These are phyloP conservation scores for Cryptus armator DNA, from an alignment of 2,888 invertebrate species.

Conservation along the genomic window DNA sequence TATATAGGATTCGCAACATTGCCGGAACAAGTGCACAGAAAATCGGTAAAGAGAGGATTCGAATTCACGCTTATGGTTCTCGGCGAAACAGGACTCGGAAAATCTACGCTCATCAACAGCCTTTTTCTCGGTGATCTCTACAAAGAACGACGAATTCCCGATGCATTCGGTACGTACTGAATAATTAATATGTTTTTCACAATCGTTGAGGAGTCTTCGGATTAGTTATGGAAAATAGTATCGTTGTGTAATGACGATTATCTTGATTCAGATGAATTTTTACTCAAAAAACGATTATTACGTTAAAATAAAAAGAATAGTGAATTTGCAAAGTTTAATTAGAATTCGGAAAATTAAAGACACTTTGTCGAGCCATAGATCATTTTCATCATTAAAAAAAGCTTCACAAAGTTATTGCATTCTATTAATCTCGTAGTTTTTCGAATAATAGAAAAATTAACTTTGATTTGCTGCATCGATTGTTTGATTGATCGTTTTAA, in stretches of 20 bases:
- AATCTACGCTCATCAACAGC: slow-evolving; percentile 97
- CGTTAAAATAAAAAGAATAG: too few species aligned
- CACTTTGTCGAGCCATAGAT: too few species aligned
- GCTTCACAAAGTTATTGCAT: background rate
- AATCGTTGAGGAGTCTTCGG: background rate
- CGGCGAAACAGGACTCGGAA: slow-evolving; percentile 97
- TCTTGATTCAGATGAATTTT: too few species aligned
- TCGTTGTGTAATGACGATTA: background rate
- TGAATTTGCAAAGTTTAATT: too few species aligned
- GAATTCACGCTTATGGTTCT: slow-evolving; percentile 99
- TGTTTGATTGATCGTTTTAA: background rate
- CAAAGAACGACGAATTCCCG: slow-evolving; percentile 92
- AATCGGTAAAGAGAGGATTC: slow-evolving; percentile 98
- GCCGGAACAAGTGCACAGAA: slow-evolving; percentile 98
- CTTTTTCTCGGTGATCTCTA: slow-evolving; percentile 97
- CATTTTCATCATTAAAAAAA: background rate
- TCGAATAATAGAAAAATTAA: background rate
- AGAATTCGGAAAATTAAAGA: too few species aligned
- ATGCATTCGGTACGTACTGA: slow-evolving; percentile 88
- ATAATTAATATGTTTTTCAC: background rate
- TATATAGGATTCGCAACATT: slow-evolving; percentile 98
- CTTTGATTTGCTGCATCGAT: background rate
- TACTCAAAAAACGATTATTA: too few species aligned
- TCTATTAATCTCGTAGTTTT: background rate
- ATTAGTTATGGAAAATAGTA: background rate